Evolutionary conservation across 2,113 vertebrate genomes (phyloP), one percentile per base, ranked within the genome.

Genomic region (Entelurus aequoreus): DNA sequence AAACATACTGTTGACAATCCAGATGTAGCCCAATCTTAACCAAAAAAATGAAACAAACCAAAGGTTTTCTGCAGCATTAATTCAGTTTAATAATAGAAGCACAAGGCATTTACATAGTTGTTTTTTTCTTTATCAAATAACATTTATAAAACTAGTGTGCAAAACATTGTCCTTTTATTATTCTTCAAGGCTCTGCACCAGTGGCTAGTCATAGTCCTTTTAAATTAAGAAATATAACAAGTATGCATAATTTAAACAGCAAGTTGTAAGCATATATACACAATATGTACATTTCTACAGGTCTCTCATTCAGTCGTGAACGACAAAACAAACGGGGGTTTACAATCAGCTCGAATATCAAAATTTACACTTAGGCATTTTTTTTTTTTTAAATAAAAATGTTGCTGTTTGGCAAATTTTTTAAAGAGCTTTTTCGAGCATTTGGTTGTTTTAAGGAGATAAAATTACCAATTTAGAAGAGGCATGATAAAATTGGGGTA

Each of bases 51-150:
- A 92, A 91, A 91, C 88, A 93, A 92, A 92, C 91, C 91, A 93
- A 92, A 88, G 88, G 85, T 69, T 70, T 80, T 85, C 79, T 90
- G 84, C 91, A 91, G 92, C 92, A 93, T 93, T 93, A 95, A 94
- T 94, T 95, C 93, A 93, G 92, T 97, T 97, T 94, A 94, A 95
- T 94, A 92, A 93, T 92, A 92, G 83, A 89, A 88, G 84, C 83
- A 88, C 84, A 86, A 86, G 78, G 84, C 82, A 81, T 84, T 85
- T 85, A 86, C 84, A 86, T 86, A 86, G 84, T 78, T 86, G 79
- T 86, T 77, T 69, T 77, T 81, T 72, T 83, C 84, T 83, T 85
- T 84, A 88, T 88, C 85, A 90, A 90, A 90, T 89, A 88, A 88
- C 86, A 88, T 89, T 88, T 90, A 89, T 88, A 90, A 90, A 90